phyloP scores from a whole-genome alignment of 2,797 vertebrate species.

The Oreortyx pictus region DNA sequence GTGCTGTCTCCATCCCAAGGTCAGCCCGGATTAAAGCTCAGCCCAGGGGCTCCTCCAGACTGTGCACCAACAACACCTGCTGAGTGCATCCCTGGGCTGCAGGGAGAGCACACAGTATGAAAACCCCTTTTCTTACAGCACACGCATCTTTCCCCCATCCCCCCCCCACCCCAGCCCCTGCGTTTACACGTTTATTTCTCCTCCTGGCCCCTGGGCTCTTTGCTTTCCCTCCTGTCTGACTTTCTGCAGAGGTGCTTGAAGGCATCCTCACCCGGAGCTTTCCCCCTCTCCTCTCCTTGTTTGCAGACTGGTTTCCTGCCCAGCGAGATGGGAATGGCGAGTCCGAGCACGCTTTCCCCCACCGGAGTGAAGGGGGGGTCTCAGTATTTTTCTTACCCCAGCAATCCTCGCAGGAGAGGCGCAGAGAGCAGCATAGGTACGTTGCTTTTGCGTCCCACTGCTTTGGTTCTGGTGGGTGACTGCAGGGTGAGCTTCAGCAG shows the following conservation, averaged over 20 bases:
- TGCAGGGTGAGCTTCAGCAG: neutral
- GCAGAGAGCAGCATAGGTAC: conserved; percentile 91
- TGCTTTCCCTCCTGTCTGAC: neutral
- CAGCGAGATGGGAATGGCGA: conserved; percentile 90
- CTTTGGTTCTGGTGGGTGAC: rapidly evolving
- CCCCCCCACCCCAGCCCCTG: neutral
- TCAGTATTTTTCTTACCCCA: conserved; percentile 93
- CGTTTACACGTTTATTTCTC: neutral
- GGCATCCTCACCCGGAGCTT: neutral
- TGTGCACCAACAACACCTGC: neutral
- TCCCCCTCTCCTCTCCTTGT: neutral
- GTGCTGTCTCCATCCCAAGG: neutral
- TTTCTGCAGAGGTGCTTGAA: neutral
- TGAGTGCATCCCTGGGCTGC: neutral
- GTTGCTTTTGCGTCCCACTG: neutral
- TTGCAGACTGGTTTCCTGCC: conserved; percentile 90
- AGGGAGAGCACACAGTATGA: neutral
- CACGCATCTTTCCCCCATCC: neutral
- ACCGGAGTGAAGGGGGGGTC: conserved; percentile 89
- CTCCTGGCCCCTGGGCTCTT: neutral
- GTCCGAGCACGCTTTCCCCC: conserved; percentile 92
- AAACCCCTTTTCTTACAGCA: neutral
- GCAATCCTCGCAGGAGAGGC: conserved; percentile 92
- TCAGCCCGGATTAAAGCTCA: neutral
- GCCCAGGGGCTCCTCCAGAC: neutral